These are phyloP conservation scores for Trididemnum nubilum DNA, from an alignment of 23 tunicate genomes.

Conservation along the genomic window DNA sequence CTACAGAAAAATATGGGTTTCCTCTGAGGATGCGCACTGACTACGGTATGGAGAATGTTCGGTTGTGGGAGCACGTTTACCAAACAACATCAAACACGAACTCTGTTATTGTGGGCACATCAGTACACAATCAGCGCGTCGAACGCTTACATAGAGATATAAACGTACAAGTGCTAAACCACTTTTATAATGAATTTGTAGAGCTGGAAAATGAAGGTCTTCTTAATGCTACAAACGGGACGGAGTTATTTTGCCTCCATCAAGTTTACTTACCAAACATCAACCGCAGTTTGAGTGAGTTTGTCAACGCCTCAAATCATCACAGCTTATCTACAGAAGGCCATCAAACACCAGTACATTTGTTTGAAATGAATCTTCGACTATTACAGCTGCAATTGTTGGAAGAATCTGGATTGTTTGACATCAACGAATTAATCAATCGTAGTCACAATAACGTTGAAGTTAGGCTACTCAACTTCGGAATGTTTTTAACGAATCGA, in stretches of 20 bases:
- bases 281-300: neutral
- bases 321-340: conserved; percentile 15
- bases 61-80: neutral
- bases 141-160: conserved; percentile 14
- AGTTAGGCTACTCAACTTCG: too few relatives aligned
- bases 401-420: neutral
- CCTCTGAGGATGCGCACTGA: conserved; percentile 9
- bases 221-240: neutral
- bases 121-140: conserved; percentile 6
- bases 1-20: neutral
- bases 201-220: conserved; percentile 7
- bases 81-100: neutral
- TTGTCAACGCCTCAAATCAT: neutral
- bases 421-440: neutral
- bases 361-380: neutral
- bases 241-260: neutral
- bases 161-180: conserved; percentile 5
- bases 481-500: too few relatives aligned
- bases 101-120: conserved; percentile 1
- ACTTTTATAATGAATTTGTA: neutral
- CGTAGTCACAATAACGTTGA: neutral
- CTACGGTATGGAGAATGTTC: neutral
- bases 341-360: neutral
- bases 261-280: neutral
- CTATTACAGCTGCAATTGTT: conserved; percentile 2